Evolutionary conservation across 2,888 invertebrate genomes (phyloP), one percentile per base, ranked within the genome.

Genomic region (Nomada goodeniana): DNA sequence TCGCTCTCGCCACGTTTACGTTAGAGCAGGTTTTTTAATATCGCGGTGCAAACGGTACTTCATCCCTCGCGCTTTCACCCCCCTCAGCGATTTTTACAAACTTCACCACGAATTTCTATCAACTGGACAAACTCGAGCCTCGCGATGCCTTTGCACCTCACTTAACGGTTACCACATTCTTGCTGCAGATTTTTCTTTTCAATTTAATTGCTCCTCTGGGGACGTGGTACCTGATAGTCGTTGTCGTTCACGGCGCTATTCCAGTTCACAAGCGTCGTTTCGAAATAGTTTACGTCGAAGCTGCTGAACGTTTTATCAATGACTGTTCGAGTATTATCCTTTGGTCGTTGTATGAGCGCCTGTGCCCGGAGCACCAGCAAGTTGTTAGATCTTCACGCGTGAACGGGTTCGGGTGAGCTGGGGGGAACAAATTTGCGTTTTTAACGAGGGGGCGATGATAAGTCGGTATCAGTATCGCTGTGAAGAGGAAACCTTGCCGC

Each of bases 401-500:
- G 81, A 69, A 69, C 65, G 73, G 63, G 42, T 13, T 23, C 74
- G 79, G 44, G 52, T 20, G 65, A 20, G 65, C 18, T 18, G 68
- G 82, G 69, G 75, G 75, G 84, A 59, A 72, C n/a, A 57, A 85
- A 82, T 72, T 83, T 60, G 75, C 79, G 47, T 73, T 83, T 86
- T 83, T 82, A 68, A 50, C n/a, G 67, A 26, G 76, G 76, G 63
- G 57, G 29, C 68, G 57, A 79, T 72, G 90, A 89, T 89, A 90
- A 88, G 69, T 10, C 77, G 67, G 53, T 85, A 87, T 87, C 84
- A 23, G 69, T 70, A 44, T n/a, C 67, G 71, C 82, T 74, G 73
- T 72, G 79, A 72, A 61, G 88, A 83, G 87, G 83, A 88, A 87
- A 88, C 50, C 79, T 84, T 83, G 83, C 86, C 86, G 89, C 89